These are phyloP conservation scores for Bambusicola thoracicus DNA, from an alignment of 2,113 vertebrate genomes.

Conservation along the genomic window DNA sequence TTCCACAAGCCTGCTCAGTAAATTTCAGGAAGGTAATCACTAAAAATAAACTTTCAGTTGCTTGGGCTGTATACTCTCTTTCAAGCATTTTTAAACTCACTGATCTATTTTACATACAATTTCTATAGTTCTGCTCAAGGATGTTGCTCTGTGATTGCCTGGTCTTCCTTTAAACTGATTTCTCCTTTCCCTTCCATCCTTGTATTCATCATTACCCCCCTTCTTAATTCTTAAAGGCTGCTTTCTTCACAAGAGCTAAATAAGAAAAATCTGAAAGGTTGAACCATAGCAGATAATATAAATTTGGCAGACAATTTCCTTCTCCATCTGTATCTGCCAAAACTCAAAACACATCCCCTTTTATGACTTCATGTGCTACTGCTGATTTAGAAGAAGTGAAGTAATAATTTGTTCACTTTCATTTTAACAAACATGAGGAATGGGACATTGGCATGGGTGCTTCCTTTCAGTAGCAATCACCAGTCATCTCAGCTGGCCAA, in stretches of 20 bases:
- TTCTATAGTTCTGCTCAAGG: background rate
- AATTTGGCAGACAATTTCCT: conserved; percentile 5
- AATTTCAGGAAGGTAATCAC: background rate
- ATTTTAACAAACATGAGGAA: background rate
- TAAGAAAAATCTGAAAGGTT: background rate
- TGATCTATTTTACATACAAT: background rate
- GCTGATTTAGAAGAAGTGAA: background rate
- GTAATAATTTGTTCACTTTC: background rate
- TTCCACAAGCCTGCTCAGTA: background rate
- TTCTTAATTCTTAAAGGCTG: conserved; percentile 31
- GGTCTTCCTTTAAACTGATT: background rate
- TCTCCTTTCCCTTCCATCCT: background rate
- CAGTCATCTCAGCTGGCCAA: background rate
- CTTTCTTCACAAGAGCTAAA: background rate
- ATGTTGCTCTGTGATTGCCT: background rate
- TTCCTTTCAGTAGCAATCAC: background rate
- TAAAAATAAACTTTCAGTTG: conserved; percentile 21
- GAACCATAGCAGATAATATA: background rate
- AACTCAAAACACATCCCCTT: background rate
- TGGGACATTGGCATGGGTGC: background rate
- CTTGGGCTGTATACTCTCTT: background rate
- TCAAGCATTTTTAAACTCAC: background rate
- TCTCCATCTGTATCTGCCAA: background rate
- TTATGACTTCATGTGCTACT: background rate
- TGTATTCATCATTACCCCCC: background rate